Percentiles rank a stretch among this genome's conserved stretches.
Evolutionary conservation across 92 coral and sea anemone genomes (phyloP).

Genomic region (Epizoanthus stellaris): DNA sequence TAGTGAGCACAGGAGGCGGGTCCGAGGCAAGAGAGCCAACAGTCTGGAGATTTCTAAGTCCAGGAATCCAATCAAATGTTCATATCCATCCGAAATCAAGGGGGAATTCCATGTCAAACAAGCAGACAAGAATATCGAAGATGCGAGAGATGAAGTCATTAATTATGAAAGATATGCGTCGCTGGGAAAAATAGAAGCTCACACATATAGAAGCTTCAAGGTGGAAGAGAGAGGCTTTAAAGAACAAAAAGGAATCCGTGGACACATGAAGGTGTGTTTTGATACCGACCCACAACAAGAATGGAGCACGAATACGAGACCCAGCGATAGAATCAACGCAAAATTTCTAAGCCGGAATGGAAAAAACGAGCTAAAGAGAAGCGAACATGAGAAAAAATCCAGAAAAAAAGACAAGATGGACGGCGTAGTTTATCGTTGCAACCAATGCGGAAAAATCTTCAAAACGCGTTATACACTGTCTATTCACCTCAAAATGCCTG

Average conservation of each 20-base stretch:
- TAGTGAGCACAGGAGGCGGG: not conserved
- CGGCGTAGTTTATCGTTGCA: slow-evolving; percentile 79
- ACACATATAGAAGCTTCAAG: slow-evolving; percentile 40
- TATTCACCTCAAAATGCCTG: slow-evolving; percentile 97
- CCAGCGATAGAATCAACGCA: not conserved
- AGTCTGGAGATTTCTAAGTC: slow-evolving; percentile 9
- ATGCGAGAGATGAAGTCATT: slow-evolving; percentile 86
- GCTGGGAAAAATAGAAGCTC: slow-evolving; percentile 26
- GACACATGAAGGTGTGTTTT: not conserved
- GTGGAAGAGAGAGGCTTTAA: not conserved
- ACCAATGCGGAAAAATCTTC: slow-evolving; percentile 96
- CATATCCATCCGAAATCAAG: slow-evolving; percentile 80
- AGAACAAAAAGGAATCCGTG: not conserved
- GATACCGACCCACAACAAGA: not conserved
- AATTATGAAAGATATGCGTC: slow-evolving; percentile 95
- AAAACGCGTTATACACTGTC: slow-evolving; percentile 95
- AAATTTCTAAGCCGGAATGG: slow-evolving; percentile 13
- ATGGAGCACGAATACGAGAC: slow-evolving; percentile 8
- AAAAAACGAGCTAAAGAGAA: slow-evolving; percentile 48
- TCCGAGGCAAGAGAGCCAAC: slow-evolving; percentile 31
- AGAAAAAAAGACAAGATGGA: slow-evolving; percentile 67
- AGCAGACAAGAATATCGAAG: slow-evolving; percentile 72
- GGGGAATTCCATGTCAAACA: slow-evolving; percentile 52
- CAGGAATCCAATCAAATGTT: slow-evolving; percentile 43
- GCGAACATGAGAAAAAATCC: slow-evolving; percentile 44